phyloP scores from a whole-genome alignment of 2,797 vertebrate genomes.

The Odontamblyopus rebecca region DNA sequence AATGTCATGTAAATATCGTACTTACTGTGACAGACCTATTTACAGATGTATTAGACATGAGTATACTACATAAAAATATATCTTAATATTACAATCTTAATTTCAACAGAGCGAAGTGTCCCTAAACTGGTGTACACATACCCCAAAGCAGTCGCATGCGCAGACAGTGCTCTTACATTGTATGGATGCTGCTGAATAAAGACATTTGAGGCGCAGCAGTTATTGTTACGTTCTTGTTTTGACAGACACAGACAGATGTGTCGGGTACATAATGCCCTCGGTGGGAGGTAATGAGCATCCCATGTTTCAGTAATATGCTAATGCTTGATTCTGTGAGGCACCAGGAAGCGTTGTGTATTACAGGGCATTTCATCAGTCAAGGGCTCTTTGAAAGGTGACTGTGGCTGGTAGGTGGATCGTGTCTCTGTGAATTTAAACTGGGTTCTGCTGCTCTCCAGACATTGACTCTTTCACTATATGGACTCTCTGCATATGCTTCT shows the following conservation, averaged over 20 bases:
- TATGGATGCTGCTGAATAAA: not conserved
- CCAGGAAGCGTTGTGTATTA: conserved; percentile 32
- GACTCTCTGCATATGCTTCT: not conserved
- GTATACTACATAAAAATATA: no score
- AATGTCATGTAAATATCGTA: no score
- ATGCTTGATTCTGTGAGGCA: conserved; percentile 25
- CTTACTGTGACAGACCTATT: no score
- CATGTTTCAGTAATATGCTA: conserved; percentile 15
- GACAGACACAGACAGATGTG: conserved; percentile 8
- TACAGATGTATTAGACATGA: no score
- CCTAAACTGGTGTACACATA: no score
- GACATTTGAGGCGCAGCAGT: not conserved
- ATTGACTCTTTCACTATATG: not conserved
- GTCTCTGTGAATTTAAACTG: not conserved
- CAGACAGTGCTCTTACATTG: not conserved
- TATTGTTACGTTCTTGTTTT: not conserved
- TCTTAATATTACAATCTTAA: no score
- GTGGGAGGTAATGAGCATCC: conserved; percentile 8
- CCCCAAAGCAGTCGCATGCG: not conserved
- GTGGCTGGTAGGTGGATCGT: conserved; percentile 5
- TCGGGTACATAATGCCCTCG: not conserved
- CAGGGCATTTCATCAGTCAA: conserved; percentile 22
- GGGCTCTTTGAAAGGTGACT: conserved; percentile 16
- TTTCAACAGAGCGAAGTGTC: no score
- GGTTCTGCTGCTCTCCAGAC: not conserved